phyloP scores from a whole-genome alignment of 1,140 invertebrate genomes.

The Elysia chlorotica region DNA sequence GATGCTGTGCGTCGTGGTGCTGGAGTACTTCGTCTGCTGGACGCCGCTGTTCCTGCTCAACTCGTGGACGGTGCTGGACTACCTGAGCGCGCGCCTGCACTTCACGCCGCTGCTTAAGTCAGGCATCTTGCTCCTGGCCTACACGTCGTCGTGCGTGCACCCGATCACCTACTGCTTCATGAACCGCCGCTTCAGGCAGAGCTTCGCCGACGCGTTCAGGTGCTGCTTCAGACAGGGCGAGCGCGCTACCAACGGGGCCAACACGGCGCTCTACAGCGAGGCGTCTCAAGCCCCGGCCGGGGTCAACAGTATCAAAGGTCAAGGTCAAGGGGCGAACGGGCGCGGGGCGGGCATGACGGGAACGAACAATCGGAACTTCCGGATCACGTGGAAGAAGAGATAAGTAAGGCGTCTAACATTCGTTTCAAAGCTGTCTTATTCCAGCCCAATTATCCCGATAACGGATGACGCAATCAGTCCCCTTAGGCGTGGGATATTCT shows the following conservation, averaged over 20 bases:
- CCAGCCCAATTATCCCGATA: too few species aligned
- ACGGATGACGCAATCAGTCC: too few species aligned
- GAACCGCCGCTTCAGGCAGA: conserved; percentile 84
- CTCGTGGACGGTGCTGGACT: conserved; percentile 78
- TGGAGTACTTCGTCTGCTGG: conserved; percentile 94
- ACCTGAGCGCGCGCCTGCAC: conserved; percentile 65
- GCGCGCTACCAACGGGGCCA: not conserved
- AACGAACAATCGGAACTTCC: too few species aligned
- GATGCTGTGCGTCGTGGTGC: conserved; percentile 89
- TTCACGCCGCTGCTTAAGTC: conserved; percentile 66
- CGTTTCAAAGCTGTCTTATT: too few species aligned
- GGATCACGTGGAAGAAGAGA: too few species aligned
- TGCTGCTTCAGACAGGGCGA: conserved; percentile 55
- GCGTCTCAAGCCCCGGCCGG: conserved; percentile 9
- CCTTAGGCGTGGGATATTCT: too few species aligned
- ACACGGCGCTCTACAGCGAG: too few species aligned
- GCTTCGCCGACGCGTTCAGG: conserved; percentile 77
- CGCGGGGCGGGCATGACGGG: too few species aligned
- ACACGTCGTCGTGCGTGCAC: conserved; percentile 86
- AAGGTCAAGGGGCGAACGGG: too few species aligned
- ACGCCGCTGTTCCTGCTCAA: conserved; percentile 86
- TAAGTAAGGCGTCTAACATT: too few species aligned
- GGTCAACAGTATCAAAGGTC: too few species aligned
- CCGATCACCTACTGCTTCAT: conserved; percentile 95
- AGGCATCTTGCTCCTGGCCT: conserved; percentile 81